Evolutionary conservation across 1,140 invertebrate genomes (phyloP), one percentile per base, ranked within the genome.

Genomic region (Acromyrmex charruanus): DNA sequence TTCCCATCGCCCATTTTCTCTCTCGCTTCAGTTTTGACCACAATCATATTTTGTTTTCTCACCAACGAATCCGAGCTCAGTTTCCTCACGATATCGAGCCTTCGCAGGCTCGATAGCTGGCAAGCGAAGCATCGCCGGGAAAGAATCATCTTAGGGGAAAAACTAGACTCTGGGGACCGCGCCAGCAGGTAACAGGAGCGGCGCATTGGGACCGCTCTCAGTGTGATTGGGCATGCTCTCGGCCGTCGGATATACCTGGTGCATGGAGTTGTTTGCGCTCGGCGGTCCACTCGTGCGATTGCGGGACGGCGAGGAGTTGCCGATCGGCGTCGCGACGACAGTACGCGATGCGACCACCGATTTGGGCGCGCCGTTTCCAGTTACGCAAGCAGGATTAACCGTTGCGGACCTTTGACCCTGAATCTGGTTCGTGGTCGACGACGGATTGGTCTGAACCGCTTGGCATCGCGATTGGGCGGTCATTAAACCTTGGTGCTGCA

Each of bases 151-250:
- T 63, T 53, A 75, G 65, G 55, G 63, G 51, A 87, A 21, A 21
- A 21, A 71, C 72, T 94, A 94, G 85, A 92, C 91, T 69, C 93
- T 92, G 53, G 94, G 94, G 25, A 92, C 88, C 2, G 94, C 92
- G 72, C 92, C 93, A 1, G 94, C 92, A 44, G 93, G 84, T 25
- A 94, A 82, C 16, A 95, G 91, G 1, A 95, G 92, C 0, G 95
- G 94, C 6, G 95, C 91, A 71, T 92, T 95, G 14, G 95, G 87
- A 10, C 92, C 92, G 77, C 90, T 94, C 59, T 95, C 94, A 25
- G 91, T 86, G 53, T 94, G 93, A 88, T 95, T 95, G 49, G 94
- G 93, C 79, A 94, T 91, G 31, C 66, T 94, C 51, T 94, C 94
- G 74, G 88, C 74, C 21, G 89, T 10, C 18, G 90, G 90, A n/a